phyloP scores from a whole-genome alignment of 1,140 invertebrate species.

The Delia radicum region DNA sequence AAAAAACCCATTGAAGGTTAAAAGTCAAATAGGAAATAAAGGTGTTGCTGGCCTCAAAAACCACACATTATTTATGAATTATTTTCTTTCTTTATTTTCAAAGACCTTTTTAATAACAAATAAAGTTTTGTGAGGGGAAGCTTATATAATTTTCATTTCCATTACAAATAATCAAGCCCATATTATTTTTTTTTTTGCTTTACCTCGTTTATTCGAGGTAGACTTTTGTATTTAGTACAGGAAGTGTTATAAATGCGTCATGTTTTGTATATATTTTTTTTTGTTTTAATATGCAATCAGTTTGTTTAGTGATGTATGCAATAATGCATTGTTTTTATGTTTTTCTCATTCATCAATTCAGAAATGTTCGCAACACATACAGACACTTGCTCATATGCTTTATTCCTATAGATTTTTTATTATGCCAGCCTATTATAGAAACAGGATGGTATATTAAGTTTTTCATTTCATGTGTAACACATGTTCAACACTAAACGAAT shows the following conservation, averaged over 20 bases:
- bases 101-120: too few relatives aligned
- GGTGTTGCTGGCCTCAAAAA: not conserved
- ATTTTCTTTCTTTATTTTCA: not conserved
- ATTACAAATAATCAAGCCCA: not conserved
- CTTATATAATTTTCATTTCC: not conserved
- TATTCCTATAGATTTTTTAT: too few relatives aligned
- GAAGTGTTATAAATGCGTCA: not conserved
- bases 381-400: too few relatives aligned
- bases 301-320: constrained; percentile 1
- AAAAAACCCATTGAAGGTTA: not conserved
- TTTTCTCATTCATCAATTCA: not conserved
- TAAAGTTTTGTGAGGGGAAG: not conserved
- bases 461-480: too few relatives aligned
- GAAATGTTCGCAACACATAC: too few relatives aligned
- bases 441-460: too few relatives aligned
- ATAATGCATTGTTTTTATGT: not conserved
- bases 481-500: too few relatives aligned
- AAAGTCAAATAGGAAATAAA: not conserved
- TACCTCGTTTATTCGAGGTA: not conserved
- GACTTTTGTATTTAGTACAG: not conserved
- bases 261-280: too few relatives aligned
- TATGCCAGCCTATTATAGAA: too few relatives aligned
- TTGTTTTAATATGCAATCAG: constrained; percentile 2
- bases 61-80: not conserved
- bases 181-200: not conserved